Evolutionary conservation across 2,113 vertebrate species (phyloP), one percentile per base, ranked within the genome.

Genomic region (Serilophus lunatus): DNA sequence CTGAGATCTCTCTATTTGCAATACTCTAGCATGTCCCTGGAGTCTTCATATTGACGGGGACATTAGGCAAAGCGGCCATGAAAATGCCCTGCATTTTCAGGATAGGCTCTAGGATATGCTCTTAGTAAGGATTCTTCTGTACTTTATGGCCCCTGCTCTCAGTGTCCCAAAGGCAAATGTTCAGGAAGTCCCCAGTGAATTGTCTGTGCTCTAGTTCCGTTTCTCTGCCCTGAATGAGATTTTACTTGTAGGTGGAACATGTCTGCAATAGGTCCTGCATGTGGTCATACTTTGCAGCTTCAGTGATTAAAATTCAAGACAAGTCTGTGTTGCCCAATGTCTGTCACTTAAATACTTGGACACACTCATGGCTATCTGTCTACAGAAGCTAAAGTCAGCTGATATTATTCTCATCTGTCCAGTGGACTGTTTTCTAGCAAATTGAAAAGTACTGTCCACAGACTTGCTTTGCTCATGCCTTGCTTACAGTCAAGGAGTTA

Each of bases 51-150:
- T 5, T 5, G 64, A 18, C 53, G 80, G n/a, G 56, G 25, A 45
- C 0, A 0, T 38, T 3, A 9, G 44, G 47, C 36, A 13, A 90
- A 47, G 70, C 38, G 45, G 8, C 33, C 20, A 10, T n/a, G n/a
- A n/a, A n/a, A n/a, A n/a, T 14, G 4, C 68, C 0, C 0, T 42
- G 33, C 61, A 59, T 59, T 59, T 49, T 51, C 35, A 54, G 54
- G 29, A 6, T 40, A 6, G 77, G 40, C 40, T 53, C 29, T 24
- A 4, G 56, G 17, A 23, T 38, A 16, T 56, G 49, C 54, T 54
- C 24, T 80, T 20, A 18, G 42, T 25, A 53, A 77, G 70, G 40
- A 51, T 61, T 77, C 35, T 26, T 54, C 76, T 60, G 4, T 78
- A 2, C 56, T 64, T 90, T 65, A 20, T 61, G 64, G 11, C 3